Evolutionary conservation across 37 sponge, comb jelly and placozoan species (phyloP).

Genomic region (Spongilla lacustris): DNA sequence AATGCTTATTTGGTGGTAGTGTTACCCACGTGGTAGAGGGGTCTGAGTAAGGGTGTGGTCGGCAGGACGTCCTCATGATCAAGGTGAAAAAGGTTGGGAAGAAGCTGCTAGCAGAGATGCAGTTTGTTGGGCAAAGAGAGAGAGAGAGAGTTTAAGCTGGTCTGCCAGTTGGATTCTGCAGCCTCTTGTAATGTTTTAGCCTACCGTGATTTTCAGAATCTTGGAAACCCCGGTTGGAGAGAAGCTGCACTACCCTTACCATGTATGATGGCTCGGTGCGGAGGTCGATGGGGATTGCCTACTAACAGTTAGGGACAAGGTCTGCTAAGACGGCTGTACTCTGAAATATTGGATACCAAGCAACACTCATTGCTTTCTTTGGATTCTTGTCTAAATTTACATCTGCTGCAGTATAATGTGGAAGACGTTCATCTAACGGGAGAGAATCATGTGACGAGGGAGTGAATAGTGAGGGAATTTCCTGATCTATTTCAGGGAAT

Average conservation of each 20-base stretch:
- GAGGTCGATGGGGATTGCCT: neutral
- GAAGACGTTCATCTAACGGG: neutral
- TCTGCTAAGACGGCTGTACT: neutral
- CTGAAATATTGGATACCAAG: neutral
- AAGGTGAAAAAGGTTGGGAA: neutral
- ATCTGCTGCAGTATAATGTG: neutral
- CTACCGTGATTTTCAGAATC: neutral
- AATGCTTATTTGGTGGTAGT: too few species aligned
- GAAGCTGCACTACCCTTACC: neutral
- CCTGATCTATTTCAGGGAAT: constrained; percentile 7
- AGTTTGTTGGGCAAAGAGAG: neutral
- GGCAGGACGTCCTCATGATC: too few species aligned
- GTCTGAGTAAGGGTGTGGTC: too few species aligned
- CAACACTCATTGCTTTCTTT: constrained; percentile 3
- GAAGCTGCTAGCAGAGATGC: neutral
- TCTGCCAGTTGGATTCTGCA: neutral
- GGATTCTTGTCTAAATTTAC: constrained; percentile 2
- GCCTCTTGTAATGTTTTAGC: neutral
- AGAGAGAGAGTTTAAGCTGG: neutral
- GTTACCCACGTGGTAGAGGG: too few species aligned
- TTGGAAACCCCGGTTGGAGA: neutral
- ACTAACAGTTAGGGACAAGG: neutral
- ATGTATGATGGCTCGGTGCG: neutral
- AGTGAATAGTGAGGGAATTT: neutral
- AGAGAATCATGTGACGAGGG: neutral